Base-by-base conservation (phyloP, 2,113 vertebrate species). In the Cyprinodon brontotheroides region DNA sequence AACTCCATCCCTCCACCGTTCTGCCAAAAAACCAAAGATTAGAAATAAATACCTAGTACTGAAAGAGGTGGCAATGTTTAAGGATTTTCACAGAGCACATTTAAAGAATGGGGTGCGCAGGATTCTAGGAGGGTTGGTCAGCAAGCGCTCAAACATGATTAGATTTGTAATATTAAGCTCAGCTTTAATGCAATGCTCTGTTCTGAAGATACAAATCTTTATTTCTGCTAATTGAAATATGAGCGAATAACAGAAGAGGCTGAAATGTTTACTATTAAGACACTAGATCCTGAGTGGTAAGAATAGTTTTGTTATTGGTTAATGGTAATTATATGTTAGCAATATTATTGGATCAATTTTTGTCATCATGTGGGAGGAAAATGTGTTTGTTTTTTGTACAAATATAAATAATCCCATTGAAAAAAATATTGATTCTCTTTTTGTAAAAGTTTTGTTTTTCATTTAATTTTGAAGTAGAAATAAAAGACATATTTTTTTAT, bases 1-100 rank as follows among this genome's bases (percentile, higher is more conserved):
- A 91, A 89, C 38, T 91, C 65, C 4, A 87, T 89, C 45, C 60
- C 72, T 47, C 71, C 80, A 1, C 74, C 81, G 4, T 50, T 89
- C 93, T 94, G 85, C 71, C 70, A 81, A 36, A 36, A 36, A 36
- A n/a, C 43, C 38, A 77, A 22, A 79, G 37, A 85, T 43, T 81
- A 17, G 79, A 12, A 45, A 50, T 7, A 20, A 85, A 13, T 20
- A 64, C 2, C n/a, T 2, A 69, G 61, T 14, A 39, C 4, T 10
- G 29, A 43, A 47, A 17, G 41, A 13, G 43, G 22, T n/a, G 57
- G 50, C 41, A 48, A 15, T 29, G 68, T 64, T 71, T 61, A 43
- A 64, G 43, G 38, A 53, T 48, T 61, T 73, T 20, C 41, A 53
- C 43, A 40, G 68, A 15, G 29, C 36, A 68, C 47, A 68, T 8